A percentile compares a stretch with the other conserved stretches of the same genome.
Evolutionary conservation across 2,888 invertebrate genomes (phyloP).

Genomic region (Oligia latruncula): DNA sequence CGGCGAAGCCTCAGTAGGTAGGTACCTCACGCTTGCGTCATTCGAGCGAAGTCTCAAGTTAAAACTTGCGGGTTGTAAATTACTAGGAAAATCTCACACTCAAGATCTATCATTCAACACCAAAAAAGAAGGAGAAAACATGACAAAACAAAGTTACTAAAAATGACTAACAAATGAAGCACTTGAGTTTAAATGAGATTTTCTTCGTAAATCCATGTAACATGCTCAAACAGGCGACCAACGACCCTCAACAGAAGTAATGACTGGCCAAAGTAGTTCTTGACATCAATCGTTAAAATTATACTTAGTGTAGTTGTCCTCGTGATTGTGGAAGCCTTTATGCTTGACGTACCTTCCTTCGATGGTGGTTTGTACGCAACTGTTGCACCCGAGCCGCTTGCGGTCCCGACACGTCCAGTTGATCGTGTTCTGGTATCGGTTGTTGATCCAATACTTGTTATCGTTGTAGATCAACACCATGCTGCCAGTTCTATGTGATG

Average conservation of each 20-base stretch:
- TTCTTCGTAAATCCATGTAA: constrained; percentile 13
- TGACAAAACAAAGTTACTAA: background rate
- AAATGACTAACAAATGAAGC: constrained; percentile 36
- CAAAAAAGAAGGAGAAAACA: background rate
- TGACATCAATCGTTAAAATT: constrained; percentile 86
- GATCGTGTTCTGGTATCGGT: constrained; percentile 87
- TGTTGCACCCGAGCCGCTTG: constrained; percentile 85
- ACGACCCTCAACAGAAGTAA: constrained; percentile 70
- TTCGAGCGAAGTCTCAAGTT: too few relatives aligned
- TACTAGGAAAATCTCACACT: constrained; percentile 25
- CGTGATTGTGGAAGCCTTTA: constrained; percentile 86
- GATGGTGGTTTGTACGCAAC: constrained; percentile 85
- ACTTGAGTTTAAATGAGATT: constrained; percentile 37
- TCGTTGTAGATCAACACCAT: constrained; percentile 88
- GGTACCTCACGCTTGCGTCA: too few relatives aligned
- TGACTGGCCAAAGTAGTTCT: constrained; percentile 68
- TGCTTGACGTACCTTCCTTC: constrained; percentile 87
- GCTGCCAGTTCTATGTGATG: constrained; percentile 87
- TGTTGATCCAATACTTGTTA: constrained; percentile 89
- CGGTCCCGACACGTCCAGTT: constrained; percentile 88
- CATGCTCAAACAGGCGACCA: constrained; percentile 37
- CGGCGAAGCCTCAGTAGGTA: too few relatives aligned
- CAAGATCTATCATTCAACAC: constrained; percentile 1
- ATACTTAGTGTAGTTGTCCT: constrained; percentile 87
- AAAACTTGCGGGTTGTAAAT: background rate